A percentile compares a stretch with the other conserved stretches of the same genome.
These are phyloP conservation scores for Ardeotis arabs DNA, from an alignment of 2,113 vertebrate species.

Conservation along the genomic window DNA sequence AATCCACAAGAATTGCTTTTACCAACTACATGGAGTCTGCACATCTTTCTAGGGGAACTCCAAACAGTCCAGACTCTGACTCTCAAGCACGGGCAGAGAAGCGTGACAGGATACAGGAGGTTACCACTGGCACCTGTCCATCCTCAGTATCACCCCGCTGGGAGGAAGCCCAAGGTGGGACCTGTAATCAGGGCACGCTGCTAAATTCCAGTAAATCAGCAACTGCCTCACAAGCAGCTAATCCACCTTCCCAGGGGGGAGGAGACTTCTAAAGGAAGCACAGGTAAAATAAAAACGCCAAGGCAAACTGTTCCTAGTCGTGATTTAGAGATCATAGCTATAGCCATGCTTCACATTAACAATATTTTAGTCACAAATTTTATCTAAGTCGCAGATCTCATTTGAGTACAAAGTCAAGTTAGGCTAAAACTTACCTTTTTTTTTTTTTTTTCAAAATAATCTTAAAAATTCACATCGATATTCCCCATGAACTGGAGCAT, in stretches of 20 bases:
- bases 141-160: neutral
- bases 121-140: neutral
- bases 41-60: neutral
- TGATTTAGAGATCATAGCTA: neutral
- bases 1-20: neutral
- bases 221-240: neutral
- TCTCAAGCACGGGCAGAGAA: neutral
- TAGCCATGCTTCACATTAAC: neutral
- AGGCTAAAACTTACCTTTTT: neutral
- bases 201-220: neutral
- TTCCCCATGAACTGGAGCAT: neutral
- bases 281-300: neutral
- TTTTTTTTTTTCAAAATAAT: neutral
- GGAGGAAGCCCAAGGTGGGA: neutral
- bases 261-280: neutral
- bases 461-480: neutral
- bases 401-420: neutral
- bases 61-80: neutral
- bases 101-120: rapidly evolving
- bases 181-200: neutral
- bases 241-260: neutral
- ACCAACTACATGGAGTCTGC: rapidly evolving
- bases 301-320: rapidly evolving
- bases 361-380: neutral
- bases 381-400: neutral